Evolutionary conservation across 2,797 vertebrate species (phyloP), one percentile per base, ranked within the genome.

Genomic region (Pelochelys cantorii): DNA sequence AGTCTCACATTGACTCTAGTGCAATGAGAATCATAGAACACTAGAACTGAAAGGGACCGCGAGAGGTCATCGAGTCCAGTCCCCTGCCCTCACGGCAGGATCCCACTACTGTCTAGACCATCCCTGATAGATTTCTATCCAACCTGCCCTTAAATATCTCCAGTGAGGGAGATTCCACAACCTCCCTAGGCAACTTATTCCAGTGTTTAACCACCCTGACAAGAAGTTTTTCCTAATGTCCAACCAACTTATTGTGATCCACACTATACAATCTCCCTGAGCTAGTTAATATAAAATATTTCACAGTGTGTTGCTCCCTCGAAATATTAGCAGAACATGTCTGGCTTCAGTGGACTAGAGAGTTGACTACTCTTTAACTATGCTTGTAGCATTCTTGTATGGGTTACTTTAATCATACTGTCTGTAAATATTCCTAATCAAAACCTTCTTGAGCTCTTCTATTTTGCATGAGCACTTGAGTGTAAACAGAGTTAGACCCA

Each of bases 341-440:
- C 56, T 86, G 82, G 74, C 68, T 86, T 17, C 60, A 75, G 34
- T 17, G 12, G 25, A 27, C 23, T 92, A 62, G 3, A 92, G 27
- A 34, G 17, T 78, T 62, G 27, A 88, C 56, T 68, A 54, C 22
- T 93, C 14, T 77, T 29, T 52, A 42, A 77, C 14, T 48, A 71
- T 71, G n/a, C n/a, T 37, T 34, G 13, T 25, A 37, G 42, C 86
- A 5, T 89, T 90, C 74, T 92, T 55, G 37, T 22, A 81, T 34
- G 74, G 86, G 55, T 82, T 82, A 54, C 81, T 92, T 81, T 87
- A 90, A 93, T 88, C 90, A 77, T 3, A 85, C 2, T 12, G 86
- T 90, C 88, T 7, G 42, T 54, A 37, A 89, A 37, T 71, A 71
- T 37, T 71, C 11, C 4, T 34, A 71, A 71, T 71, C 65, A 20